Evolutionary conservation across 2,797 vertebrate species (phyloP).

Genomic region (Phaenicophaeus curvirostris): DNA sequence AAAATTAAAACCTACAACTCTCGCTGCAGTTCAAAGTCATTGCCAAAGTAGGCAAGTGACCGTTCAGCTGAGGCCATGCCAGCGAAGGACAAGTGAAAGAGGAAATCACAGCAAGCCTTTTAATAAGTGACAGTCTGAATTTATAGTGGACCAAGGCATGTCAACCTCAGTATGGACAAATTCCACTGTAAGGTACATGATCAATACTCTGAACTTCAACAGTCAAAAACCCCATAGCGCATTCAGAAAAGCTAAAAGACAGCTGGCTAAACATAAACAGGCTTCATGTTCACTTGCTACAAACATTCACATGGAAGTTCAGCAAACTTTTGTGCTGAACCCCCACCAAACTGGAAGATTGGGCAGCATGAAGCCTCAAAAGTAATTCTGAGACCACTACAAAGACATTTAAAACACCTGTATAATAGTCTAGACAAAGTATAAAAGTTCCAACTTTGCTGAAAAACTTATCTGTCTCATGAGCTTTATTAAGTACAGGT

Average conservation of each 20-base stretch:
- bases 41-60: constrained; percentile 35
- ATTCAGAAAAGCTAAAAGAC: background rate
- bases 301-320: background rate
- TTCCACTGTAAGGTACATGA: background rate
- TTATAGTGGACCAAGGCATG: background rate
- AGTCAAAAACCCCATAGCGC: background rate
- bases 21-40: background rate
- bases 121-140: background rate
- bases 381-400: background rate
- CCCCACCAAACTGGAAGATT: background rate
- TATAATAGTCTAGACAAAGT: background rate
- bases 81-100: background rate
- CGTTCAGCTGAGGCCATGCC: background rate
- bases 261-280: background rate
- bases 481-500: background rate
- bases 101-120: background rate
- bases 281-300: background rate
- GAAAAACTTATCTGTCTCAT: background rate
- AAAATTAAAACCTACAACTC: background rate
- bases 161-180: background rate
- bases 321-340: background rate
- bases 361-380: background rate
- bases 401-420: background rate
- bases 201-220: background rate
- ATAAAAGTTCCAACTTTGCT: background rate